phyloP scores from a whole-genome alignment of 1,140 invertebrate species.

The Drosophila simulans region DNA sequence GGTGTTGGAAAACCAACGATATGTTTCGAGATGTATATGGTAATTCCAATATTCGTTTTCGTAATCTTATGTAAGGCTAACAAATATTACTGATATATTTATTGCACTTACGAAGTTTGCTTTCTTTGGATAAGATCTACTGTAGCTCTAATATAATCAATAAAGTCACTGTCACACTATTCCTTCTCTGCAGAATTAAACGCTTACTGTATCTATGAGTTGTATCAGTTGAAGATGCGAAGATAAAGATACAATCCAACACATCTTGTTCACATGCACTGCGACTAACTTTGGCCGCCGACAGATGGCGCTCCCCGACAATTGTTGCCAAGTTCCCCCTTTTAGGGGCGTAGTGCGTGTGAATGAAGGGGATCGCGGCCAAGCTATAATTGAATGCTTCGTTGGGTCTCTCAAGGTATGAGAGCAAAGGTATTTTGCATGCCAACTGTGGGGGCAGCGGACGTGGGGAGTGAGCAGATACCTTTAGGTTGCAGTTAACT shows the following conservation, averaged over 20 bases:
- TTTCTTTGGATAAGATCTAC: too few relatives aligned
- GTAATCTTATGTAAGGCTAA: too few relatives aligned
- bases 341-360: constrained; percentile 21
- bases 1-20: background rate
- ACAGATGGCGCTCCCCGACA: background rate
- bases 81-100: too few relatives aligned
- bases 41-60: too few relatives aligned
- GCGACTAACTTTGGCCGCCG: background rate
- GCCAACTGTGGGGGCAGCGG: background rate
- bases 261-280: constrained; percentile 20
- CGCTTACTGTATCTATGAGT: background rate
- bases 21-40: background rate
- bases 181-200: background rate
- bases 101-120: too few relatives aligned
- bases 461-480: background rate
- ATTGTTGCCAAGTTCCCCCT: constrained; percentile 11
- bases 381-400: constrained; percentile 22
- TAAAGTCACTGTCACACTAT: too few relatives aligned
- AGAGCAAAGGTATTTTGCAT: constrained; percentile 28
- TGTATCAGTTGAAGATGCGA: constrained; percentile 8
- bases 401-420: constrained; percentile 31
- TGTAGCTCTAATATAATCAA: too few relatives aligned
- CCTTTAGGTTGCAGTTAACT: constrained; percentile 20
- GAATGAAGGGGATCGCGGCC: constrained; percentile 6
- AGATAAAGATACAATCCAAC: constrained; percentile 3